phyloP scores from a whole-genome alignment of 2,113 vertebrate species.

The Mionectes macconnelli region DNA sequence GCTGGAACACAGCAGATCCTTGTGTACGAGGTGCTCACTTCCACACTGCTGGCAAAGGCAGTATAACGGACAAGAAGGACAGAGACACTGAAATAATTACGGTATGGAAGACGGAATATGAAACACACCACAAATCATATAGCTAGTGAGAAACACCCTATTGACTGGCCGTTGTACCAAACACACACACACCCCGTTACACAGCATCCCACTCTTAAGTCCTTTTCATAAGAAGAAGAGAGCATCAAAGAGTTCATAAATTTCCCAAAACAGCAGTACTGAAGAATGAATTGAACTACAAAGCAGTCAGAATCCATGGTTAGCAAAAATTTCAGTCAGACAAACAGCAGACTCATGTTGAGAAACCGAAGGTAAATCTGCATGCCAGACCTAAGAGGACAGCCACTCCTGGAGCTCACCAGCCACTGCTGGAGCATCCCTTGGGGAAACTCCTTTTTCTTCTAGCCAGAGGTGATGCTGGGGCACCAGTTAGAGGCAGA shows the following conservation, averaged over 20 bases:
- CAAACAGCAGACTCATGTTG: not conserved
- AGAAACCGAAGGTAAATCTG: constrained; percentile 30
- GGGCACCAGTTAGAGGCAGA: not conserved
- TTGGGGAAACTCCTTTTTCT: not conserved
- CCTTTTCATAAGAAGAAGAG: not conserved
- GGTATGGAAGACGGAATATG: not conserved
- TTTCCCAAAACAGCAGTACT: not conserved
- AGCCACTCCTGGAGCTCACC: not conserved
- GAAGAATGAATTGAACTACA: constrained; percentile 22
- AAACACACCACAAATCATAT: not conserved
- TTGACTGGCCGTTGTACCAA: constrained; percentile 1
- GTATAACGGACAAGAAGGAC: not conserved
- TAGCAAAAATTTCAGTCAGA: not conserved
- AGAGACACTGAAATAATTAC: not conserved
- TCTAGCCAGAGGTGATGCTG: not conserved
- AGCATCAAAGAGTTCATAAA: constrained; percentile 29
- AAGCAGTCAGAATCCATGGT: constrained; percentile 9
- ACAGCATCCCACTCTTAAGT: not conserved
- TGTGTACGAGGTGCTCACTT: not conserved
- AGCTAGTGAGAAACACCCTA: not conserved
- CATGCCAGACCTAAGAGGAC: not conserved
- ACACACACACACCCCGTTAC: not conserved
- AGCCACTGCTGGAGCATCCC: not conserved
- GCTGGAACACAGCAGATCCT: not conserved
- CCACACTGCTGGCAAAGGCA: not conserved